Base-by-base conservation (phyloP, 2,888 invertebrate genomes). In the Brachycybe producta region DNA sequence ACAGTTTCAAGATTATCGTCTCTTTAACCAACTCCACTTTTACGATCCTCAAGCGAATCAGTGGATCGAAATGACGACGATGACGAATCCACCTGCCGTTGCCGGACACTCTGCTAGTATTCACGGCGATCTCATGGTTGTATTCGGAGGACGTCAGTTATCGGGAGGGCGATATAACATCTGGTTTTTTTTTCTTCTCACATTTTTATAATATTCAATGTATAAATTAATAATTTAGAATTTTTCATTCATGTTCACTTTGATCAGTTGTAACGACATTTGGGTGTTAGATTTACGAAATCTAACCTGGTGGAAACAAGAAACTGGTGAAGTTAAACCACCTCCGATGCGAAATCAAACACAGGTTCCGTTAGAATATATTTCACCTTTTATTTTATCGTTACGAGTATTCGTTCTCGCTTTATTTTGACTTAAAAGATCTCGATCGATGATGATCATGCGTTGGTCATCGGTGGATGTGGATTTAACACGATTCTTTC, bases 61-160 rank as follows among this genome's bases (percentile, higher is more conserved):
- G 58, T 95, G 94, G 72, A 62, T 63, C 5, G 62, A 65, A 40
- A 49, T 57, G 11, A n/a, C 62, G 13, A 57, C 58, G 4, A 58
- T 60, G 4, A 66, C 74, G 53, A 75, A 76, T 52, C 80, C 84
- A 32, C 85, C 84, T 30, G 80, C 84, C 2, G 82, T 83, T 67
- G 92, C 94, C 13, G 92, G 92, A 0, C 95, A 95, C 70, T 90
- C 91, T 5, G 92, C 88, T 8, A 82, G 84, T 34, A 77, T 94
- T 51, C 80, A 84, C 61, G 61, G 64, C 7, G 63, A 67, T 55
- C 52, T 52, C 5, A 68, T 70, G 69, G 61, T 70, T 3, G 65
- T 72, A 5, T 72, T 71, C 61, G 71, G 71, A n/a, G 72, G 72
- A 2, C 66, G 67, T 3, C 66, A 67, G 39, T 56, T 56, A 35